Evolutionary conservation across 2,888 invertebrate genomes (phyloP).

Genomic region (Clistopyga incitator): DNA sequence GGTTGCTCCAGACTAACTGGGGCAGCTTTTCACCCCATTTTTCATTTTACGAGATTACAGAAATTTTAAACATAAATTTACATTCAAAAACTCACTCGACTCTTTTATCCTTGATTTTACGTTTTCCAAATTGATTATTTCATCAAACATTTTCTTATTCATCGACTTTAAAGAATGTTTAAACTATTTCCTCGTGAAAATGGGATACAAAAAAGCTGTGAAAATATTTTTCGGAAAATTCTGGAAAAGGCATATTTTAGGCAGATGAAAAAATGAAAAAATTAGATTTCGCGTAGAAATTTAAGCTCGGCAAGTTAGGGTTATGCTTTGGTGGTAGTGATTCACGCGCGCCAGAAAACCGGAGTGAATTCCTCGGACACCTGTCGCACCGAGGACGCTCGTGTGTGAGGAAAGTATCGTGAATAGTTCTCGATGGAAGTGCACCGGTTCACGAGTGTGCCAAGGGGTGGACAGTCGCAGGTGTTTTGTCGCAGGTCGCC

Average conservation of each 20-base stretch:
- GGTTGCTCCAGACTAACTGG: not conserved
- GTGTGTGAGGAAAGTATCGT: conserved; percentile 51
- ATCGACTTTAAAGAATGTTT: too few relatives aligned
- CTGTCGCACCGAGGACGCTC: conserved; percentile 32
- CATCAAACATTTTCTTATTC: too few relatives aligned
- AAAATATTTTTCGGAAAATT: too few relatives aligned
- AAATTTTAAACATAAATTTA: too few relatives aligned
- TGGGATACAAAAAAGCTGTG: too few relatives aligned
- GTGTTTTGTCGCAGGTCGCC: conserved; percentile 77
- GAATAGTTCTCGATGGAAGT: conserved; percentile 67
- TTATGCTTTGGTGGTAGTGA: not conserved
- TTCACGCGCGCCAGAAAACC: conserved; percentile 5
- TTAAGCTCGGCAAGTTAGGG: not conserved
- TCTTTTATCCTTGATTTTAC: too few relatives aligned
- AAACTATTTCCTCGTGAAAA: too few relatives aligned
- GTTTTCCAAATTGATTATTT: too few relatives aligned
- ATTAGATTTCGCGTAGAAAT: not conserved
- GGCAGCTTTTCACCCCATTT: not conserved
- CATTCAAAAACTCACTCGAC: too few relatives aligned
- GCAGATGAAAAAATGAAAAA: not conserved
- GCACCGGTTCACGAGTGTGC: conserved; percentile 56
- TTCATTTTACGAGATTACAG: too few relatives aligned
- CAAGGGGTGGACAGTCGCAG: conserved; percentile 58
- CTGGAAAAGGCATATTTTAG: too few relatives aligned
- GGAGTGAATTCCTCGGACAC: conserved; percentile 47